Conservation (phyloP, 2,113 vertebrate genomes). For the Nipponia nippon region DNA sequence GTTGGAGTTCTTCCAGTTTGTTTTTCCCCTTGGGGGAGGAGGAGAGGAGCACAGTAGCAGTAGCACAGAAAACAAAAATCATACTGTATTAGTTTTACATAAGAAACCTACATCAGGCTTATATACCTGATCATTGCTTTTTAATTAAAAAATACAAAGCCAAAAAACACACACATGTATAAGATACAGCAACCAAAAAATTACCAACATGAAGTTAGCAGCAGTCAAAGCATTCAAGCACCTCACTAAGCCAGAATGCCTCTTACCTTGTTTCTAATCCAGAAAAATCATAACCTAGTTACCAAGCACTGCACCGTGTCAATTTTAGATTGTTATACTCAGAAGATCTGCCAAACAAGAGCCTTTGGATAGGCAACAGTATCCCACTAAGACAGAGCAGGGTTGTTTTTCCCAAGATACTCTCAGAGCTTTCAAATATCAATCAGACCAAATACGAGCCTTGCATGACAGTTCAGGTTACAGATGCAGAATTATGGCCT, state of each 20-base stretch:
- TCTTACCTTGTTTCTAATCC: neutral
- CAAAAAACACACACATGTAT: fast-evolving
- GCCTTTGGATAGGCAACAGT: neutral
- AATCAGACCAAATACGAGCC: neutral
- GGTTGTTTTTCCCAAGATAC: neutral
- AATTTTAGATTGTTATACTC: neutral
- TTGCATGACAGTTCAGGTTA: neutral
- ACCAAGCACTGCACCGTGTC: neutral
- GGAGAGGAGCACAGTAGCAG: neutral
- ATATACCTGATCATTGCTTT: neutral
- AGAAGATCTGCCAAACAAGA: neutral
- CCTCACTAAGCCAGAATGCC: neutral
- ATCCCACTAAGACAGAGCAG: neutral
- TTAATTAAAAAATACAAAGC: neutral
- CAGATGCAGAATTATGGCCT: neutral
- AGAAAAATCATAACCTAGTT: neutral
- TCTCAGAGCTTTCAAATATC: neutral
- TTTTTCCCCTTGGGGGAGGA: neutral
- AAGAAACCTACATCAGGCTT: neutral
- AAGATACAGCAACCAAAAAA: neutral
- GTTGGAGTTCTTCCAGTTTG: neutral
- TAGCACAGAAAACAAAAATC: neutral
- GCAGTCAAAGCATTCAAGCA: neutral
- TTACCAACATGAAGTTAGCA: neutral
- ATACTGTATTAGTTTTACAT: neutral